phyloP scores from a whole-genome alignment of 2,113 vertebrate species.

The Urocitellus parryii region DNA sequence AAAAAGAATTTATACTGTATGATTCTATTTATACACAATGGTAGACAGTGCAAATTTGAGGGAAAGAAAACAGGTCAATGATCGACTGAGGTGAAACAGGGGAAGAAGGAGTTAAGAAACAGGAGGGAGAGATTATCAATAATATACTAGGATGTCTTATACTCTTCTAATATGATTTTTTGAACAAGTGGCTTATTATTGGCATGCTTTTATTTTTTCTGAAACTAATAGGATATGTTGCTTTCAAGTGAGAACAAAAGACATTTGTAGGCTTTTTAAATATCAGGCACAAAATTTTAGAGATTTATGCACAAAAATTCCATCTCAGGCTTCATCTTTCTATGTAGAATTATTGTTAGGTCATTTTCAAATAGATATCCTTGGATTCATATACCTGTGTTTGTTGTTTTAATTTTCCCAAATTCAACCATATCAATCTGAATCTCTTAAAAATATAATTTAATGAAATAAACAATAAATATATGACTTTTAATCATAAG shows the following conservation, averaged over 20 bases:
- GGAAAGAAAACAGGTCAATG: background rate
- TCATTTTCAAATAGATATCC: background rate
- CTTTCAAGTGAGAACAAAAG: background rate
- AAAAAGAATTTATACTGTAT: background rate
- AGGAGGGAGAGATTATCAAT: background rate
- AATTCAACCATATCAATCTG: background rate
- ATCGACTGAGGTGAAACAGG: background rate
- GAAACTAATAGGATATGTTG: background rate
- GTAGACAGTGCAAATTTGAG: background rate
- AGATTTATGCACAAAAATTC: background rate
- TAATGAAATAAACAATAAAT: background rate
- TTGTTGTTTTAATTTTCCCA: background rate
- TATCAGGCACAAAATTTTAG: background rate
- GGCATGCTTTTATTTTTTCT: background rate
- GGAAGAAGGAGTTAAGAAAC: background rate
- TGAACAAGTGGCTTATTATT: background rate
- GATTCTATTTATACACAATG: background rate
- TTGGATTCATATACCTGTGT: background rate
- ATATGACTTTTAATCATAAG: background rate
- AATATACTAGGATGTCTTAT: background rate
- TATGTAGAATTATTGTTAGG: background rate
- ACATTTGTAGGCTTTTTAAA: background rate
- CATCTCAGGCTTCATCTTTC: background rate
- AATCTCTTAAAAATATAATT: slow-evolving; percentile 35
- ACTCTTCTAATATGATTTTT: background rate